Base-by-base conservation (phyloP, 2,797 vertebrate genomes). In the Tenualosa thibaudeaui region DNA sequence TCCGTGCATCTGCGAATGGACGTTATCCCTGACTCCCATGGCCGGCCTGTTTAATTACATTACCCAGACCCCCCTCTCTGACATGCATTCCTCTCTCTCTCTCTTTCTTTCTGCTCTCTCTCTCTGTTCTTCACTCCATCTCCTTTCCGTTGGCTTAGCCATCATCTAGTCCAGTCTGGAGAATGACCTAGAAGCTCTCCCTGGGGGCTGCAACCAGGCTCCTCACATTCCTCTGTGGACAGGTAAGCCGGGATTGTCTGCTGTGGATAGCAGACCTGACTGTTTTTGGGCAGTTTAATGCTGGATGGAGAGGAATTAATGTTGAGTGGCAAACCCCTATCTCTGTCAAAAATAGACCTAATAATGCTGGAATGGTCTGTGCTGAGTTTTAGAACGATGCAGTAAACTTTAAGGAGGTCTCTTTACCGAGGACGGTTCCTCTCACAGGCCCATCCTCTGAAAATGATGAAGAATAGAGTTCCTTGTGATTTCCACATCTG, bases 51-150 rank as follows among this genome's bases (percentile, higher is more conserved):
- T 54, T 53, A 40, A 53, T 75, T 56, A 46, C 82, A 31, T 68
- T 46, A 85, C 10, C 84, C 62, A 82, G 83, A 40, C 49, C 65
- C 15, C 26, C 12, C 19, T 9, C 43, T 19, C 60, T 22, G 31
- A 19, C 46, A n/a, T 49, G 54, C 26, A 43, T 43, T 58, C 82
- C 82, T 40, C 83, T 24, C 31, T 81, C 65, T 84, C 26, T 50
- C 62, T 49, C 83, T 71, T 51, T 26, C 65, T 43, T 31, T 60
- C 12, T 49, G 31, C 31, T 50, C 37, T 46, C 15, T 8, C 13
- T 9, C 15, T 40, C 68, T 75, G 68, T 75, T 71, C 65, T 31
- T 75, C 37, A 75, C 40, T 13, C 68, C 37, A 19, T 75, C 68
- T 75, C 37, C 68, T 3, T 40, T 75, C 13, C 26, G 3, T 75